Evolutionary conservation across 1,140 invertebrate genomes (phyloP), one percentile per base, ranked within the genome.

Genomic region (Drosophila lowei): DNA sequence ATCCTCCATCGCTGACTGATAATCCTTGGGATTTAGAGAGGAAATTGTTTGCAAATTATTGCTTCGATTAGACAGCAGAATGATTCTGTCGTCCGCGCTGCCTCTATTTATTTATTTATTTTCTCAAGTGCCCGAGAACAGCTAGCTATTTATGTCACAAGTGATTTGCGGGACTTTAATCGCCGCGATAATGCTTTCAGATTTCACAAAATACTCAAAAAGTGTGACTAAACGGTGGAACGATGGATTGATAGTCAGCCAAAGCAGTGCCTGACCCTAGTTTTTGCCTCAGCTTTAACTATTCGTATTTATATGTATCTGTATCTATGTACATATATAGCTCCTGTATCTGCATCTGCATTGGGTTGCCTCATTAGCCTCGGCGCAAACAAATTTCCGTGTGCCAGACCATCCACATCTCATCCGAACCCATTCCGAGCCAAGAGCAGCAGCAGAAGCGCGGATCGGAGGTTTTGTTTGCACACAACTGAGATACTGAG

Each of bases 1-100:
- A 48, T 47, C 41, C 11, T n/a, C 18, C 16, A 44, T 34, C 30
- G 13, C 28, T 38, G 15, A 13, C 8, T 41, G 67, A 72, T 72
- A 72, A 72, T 72, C 67, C 57, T 30, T 18, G 9, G 52, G 71
- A 59, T 41, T 74, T 74, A 48, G 43, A 57, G 43, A 79, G 76
- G 75, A 83, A 83, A 79, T 79, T 34, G 76, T 64, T 79, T 76
- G 66, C 80, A 79, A 84, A 85, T 79, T 83, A 79, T 79, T 72
- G 72, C 50, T 72, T 72, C 54, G 50, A 72, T 68, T 57, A 68
- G 34, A 6, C n/a, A 4, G 21, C 15, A 48, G 47, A 13, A 11
- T 4, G 11, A 4, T 9, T 34, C 28, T 30, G 28, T 7, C 9
- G 1, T 28, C 23, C 23, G 25, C 28, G 1, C 28, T 30, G 28